A percentile compares a stretch with the other conserved stretches of the same genome.
Conservation (phyloP, 2,888 invertebrate genomes). For the Pyralis farinalis region DNA sequence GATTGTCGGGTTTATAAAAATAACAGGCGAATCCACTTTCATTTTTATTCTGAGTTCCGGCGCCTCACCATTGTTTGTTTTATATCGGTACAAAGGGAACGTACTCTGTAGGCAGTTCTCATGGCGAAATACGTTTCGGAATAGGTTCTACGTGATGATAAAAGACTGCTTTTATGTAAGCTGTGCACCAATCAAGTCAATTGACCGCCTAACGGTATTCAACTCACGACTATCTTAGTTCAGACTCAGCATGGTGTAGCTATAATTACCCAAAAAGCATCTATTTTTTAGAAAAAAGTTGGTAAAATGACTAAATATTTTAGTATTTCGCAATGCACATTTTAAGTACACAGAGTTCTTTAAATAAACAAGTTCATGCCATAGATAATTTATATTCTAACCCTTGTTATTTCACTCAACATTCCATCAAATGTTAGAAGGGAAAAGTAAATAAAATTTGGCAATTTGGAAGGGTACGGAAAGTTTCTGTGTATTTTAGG, state of each 20-base stretch:
- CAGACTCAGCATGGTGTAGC: background rate
- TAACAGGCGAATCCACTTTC: conserved; percentile 77
- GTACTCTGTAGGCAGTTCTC: conserved; percentile 33
- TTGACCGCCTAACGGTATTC: background rate
- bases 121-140: conserved; percentile 39
- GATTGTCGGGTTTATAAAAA: conserved; percentile 71
- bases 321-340: conserved; percentile 19
- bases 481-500: conserved; percentile 25
- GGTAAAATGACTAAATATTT: background rate
- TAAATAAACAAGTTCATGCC: conserved; percentile 13
- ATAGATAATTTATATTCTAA: conserved; percentile 19
- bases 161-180: conserved; percentile 2
- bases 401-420: conserved; percentile 31
- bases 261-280: background rate
- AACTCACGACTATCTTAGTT: background rate
- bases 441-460: conserved; percentile 29
- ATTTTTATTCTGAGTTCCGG: conserved; percentile 72
- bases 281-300: too few species aligned
- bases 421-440: conserved; percentile 22
- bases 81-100: conserved; percentile 49
- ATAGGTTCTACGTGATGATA: conserved; percentile 32
- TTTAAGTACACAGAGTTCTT: conserved; percentile 22
- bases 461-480: conserved; percentile 22
- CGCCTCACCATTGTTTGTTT: conserved; percentile 55
- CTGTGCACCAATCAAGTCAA: background rate